phyloP scores from a whole-genome alignment of 2,888 invertebrate species.

The Cosmopolites sordidus region DNA sequence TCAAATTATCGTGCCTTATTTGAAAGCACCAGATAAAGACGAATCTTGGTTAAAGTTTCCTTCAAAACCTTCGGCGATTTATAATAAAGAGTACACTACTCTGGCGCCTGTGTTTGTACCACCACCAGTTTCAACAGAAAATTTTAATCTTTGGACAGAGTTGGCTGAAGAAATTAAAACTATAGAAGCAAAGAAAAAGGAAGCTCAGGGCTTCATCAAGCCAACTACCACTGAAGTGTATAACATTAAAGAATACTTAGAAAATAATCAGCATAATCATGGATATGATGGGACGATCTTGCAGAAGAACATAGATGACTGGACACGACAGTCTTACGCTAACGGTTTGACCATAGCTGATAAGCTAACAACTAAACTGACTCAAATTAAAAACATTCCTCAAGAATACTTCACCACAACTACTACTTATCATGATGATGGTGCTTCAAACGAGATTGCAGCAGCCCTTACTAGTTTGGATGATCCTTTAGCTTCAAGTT shows the following conservation, averaged over 20 bases:
- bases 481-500: slow-evolving; percentile 38
- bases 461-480: slow-evolving; percentile 29
- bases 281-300: slow-evolving; percentile 67
- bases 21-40: slow-evolving; percentile 48
- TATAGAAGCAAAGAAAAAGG: slow-evolving; percentile 50
- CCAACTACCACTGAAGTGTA: slow-evolving; percentile 40
- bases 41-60: slow-evolving; percentile 19
- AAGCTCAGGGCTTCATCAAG: slow-evolving; percentile 41
- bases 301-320: slow-evolving; percentile 79
- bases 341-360: slow-evolving; percentile 47
- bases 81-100: slow-evolving; percentile 36
- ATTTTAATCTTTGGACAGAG: slow-evolving; percentile 40
- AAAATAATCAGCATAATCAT: slow-evolving; percentile 37
- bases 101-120: slow-evolving; percentile 41
- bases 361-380: slow-evolving; percentile 49
- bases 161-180: slow-evolving; percentile 52
- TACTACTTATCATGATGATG: slow-evolving; percentile 45
- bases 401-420: slow-evolving; percentile 60
- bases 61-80: slow-evolving; percentile 12
- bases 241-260: slow-evolving; percentile 53
- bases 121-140: slow-evolving; percentile 36
- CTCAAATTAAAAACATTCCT: slow-evolving; percentile 71
- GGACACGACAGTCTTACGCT: slow-evolving; percentile 75
- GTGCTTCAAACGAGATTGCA: not conserved
- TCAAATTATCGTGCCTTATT: slow-evolving; percentile 80